Conservation (phyloP, 2,113 vertebrate species). For the Craseonycteris thonglongyai region DNA sequence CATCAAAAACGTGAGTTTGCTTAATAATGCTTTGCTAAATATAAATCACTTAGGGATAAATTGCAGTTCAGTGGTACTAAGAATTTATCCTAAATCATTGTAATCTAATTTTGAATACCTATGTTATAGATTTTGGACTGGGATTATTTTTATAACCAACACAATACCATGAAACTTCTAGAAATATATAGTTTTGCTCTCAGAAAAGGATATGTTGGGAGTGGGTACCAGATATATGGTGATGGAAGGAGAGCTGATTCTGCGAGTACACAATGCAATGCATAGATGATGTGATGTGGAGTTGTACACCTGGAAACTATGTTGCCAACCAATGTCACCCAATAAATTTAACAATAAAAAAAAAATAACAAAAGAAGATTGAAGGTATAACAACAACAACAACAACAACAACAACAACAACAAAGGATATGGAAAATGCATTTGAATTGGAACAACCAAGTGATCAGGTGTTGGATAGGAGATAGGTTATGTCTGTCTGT, state of each 20-base stretch:
- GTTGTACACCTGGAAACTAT: too few species aligned
- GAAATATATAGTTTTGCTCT: not conserved
- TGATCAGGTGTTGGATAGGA: not conserved
- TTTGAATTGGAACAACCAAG: not conserved
- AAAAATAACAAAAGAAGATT: too few species aligned
- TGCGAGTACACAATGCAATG: too few species aligned
- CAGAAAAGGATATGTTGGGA: too few species aligned
- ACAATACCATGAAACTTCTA: not conserved
- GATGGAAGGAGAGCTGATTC: too few species aligned
- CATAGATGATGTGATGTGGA: too few species aligned
- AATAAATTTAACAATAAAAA: too few species aligned
- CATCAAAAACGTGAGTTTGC: not conserved
- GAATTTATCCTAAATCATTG: not conserved
- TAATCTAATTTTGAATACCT: not conserved
- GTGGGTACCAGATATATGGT: too few species aligned
- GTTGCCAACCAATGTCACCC: too few species aligned
- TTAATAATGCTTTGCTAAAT: not conserved
- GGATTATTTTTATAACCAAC: slow-evolving; percentile 9
- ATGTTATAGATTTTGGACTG: not conserved
- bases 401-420: too few species aligned
- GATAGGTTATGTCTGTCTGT: not conserved
- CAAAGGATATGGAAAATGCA: not conserved
- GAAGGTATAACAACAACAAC: too few species aligned
- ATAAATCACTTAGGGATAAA: not conserved
- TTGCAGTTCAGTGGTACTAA: not conserved